Percentiles rank a stretch among this genome's conserved stretches.
Conservation (phyloP, 2,888 invertebrate species). For the Rhagophthalmus giganteus region DNA sequence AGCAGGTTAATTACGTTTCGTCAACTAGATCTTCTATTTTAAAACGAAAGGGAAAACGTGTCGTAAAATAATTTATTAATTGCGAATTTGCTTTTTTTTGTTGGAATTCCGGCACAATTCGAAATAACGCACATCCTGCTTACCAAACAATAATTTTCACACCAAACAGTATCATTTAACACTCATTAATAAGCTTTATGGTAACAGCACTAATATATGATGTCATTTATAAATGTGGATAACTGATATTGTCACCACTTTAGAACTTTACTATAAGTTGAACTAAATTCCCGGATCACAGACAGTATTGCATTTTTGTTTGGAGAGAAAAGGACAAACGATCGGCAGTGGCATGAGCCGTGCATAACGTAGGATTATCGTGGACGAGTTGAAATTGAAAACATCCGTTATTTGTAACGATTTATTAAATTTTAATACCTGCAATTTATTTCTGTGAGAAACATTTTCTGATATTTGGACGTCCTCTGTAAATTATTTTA, state of each 20-base stretch:
- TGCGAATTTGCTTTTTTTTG: background rate
- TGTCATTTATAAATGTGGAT: slow-evolving; percentile 32
- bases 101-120: slow-evolving; percentile 4
- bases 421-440: slow-evolving; percentile 11
- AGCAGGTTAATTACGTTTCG: slow-evolving; percentile 15
- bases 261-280: slow-evolving; percentile 21
- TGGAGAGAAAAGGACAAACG: slow-evolving; percentile 3
- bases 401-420: slow-evolving; percentile 19
- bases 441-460: no score
- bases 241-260: slow-evolving; percentile 32
- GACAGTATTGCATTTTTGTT: slow-evolving; percentile 13
- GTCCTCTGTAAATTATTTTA: no score
- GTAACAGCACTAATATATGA: slow-evolving; percentile 29
- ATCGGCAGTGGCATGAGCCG: slow-evolving; percentile 1
- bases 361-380: no score
- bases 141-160: slow-evolving; percentile 26
- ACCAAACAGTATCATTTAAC: slow-evolving; percentile 32
- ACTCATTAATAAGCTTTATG: slow-evolving; percentile 35
- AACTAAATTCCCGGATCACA: slow-evolving; percentile 3
- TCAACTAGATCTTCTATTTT: slow-evolving; percentile 3
- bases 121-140: slow-evolving; percentile 9
- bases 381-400: slow-evolving; percentile 18
- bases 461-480: no score
- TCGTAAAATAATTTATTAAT: slow-evolving; percentile 2
- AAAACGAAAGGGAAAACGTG: background rate